These are phyloP conservation scores for Cryptocheilus praepositus DNA, from an alignment of 2,888 invertebrate genomes.

Conservation along the genomic window DNA sequence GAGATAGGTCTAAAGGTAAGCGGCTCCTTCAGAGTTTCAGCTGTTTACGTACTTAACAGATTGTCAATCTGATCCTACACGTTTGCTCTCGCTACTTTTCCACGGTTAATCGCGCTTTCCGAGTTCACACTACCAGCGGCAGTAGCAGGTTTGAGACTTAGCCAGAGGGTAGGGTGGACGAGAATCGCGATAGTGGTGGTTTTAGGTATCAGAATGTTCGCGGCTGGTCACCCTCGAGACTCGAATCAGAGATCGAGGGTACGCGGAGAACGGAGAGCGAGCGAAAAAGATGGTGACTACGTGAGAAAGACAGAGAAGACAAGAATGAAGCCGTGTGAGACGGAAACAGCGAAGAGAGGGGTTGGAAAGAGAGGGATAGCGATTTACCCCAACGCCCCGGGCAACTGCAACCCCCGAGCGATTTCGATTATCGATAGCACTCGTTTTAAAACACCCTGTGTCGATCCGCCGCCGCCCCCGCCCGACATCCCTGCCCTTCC, in stretches of 20 bases:
- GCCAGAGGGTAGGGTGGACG: conserved; percentile 54
- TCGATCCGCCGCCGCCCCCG: conserved; percentile 59
- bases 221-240: conserved; percentile 65
- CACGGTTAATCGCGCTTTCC: conserved; percentile 31
- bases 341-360: conserved; percentile 3
- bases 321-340: conserved; percentile 11
- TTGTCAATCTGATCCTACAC: too few species aligned
- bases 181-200: conserved; percentile 51
- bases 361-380: conserved; percentile 35
- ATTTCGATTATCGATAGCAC: conserved; percentile 73
- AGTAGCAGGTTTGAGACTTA: conserved; percentile 21
- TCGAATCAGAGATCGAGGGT: conserved; percentile 48
- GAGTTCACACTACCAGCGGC: conserved; percentile 11
- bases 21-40: too few species aligned
- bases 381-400: conserved; percentile 57
- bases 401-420: conserved; percentile 65
- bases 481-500: conserved; percentile 20
- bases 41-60: too few species aligned
- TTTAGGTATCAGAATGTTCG: conserved; percentile 62
- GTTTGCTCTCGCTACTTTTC: background rate
- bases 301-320: background rate
- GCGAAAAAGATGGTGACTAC: conserved; percentile 2
- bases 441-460: conserved; percentile 71
- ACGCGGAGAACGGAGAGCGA: conserved; percentile 20
- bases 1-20: too few species aligned